phyloP scores from a whole-genome alignment of 2,113 vertebrate species.

The Tetrax tetrax region DNA sequence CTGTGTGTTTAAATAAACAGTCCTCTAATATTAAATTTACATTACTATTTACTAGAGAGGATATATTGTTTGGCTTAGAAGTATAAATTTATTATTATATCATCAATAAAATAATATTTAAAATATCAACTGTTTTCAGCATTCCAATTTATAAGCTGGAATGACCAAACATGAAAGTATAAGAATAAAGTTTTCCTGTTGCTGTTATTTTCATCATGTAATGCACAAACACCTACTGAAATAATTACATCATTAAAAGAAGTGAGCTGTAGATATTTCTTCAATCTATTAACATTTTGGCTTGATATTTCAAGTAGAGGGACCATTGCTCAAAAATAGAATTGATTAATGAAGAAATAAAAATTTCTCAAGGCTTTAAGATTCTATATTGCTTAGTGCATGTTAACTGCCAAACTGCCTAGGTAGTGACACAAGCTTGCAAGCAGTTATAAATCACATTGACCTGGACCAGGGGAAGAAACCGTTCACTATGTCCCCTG shows the following conservation, averaged over 20 bases:
- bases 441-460: neutral
- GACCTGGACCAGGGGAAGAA: neutral
- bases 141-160: neutral
- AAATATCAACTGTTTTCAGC: neutral
- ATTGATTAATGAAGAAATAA: neutral
- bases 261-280: neutral
- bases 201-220: neutral
- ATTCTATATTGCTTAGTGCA: neutral
- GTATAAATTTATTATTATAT: neutral
- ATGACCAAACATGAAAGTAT: neutral
- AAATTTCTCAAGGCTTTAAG: neutral
- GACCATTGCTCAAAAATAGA: neutral
- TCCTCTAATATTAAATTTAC: neutral
- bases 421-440: neutral
- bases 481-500: neutral
- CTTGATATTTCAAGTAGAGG: neutral
- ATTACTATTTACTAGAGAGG: neutral
- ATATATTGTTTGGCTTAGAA: neutral
- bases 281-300: neutral
- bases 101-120: neutral
- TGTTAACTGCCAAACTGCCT: neutral
- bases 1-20: neutral
- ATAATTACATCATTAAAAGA: neutral
- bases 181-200: neutral
- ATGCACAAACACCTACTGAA: neutral